Evolutionary conservation across 2,888 invertebrate species (phyloP).

Genomic region (Harpalus rubripes): DNA sequence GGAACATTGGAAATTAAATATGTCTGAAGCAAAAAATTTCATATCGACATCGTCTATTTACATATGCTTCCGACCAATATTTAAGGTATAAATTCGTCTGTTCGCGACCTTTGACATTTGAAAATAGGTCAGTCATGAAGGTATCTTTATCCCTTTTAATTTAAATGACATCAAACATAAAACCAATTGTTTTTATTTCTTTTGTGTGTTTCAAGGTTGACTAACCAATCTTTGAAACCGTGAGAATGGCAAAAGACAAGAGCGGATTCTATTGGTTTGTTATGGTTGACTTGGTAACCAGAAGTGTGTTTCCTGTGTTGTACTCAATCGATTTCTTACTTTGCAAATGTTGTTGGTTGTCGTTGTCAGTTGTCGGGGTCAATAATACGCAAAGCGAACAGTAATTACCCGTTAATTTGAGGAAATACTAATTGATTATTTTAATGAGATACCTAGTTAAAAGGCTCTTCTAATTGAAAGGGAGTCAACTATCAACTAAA

Average conservation of each 20-base stretch:
- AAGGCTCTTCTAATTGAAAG: no score
- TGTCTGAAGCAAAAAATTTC: not conserved
- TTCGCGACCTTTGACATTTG: slow-evolving; percentile 5
- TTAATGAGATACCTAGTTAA: not conserved
- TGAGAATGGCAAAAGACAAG: not conserved
- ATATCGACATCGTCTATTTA: not conserved
- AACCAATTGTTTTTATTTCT: not conserved
- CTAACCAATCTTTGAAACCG: not conserved
- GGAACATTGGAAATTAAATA: no score
- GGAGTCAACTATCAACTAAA: not conserved
- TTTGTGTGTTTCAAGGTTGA: not conserved
- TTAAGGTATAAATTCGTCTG: not conserved
- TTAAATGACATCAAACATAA: not conserved
- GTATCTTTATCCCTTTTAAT: not conserved
- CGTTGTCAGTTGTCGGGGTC: not conserved
- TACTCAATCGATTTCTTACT: not conserved
- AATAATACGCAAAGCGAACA: not conserved
- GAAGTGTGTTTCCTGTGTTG: slow-evolving; percentile 7
- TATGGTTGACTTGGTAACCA: not conserved
- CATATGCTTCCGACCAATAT: not conserved
- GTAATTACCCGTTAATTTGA: not conserved
- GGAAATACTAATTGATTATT: not conserved
- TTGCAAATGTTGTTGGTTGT: not conserved
- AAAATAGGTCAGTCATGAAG: slow-evolving; percentile 11
- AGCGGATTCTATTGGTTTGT: not conserved